Base-by-base conservation (phyloP, 2,888 invertebrate genomes). In the Ectobius pallidus region DNA sequence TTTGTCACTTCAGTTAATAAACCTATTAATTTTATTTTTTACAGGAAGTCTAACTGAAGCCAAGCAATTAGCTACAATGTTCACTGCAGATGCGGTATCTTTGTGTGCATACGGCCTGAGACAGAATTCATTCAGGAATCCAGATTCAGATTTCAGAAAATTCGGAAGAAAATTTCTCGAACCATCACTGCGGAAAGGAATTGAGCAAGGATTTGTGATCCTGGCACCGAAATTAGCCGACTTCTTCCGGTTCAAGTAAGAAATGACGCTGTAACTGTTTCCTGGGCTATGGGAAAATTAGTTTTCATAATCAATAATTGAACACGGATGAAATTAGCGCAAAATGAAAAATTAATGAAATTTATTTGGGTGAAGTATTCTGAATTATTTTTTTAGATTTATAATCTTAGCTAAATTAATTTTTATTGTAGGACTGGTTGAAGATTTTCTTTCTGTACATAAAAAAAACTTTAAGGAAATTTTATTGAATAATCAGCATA, bases 181-280 rank as follows among this genome's bases (percentile, higher is more conserved):
- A 16, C 72, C 72, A 4, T 42, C 69, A 4, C 34, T 68, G 20
- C 32, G 58, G 55, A 65, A 82, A 80, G 76, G 78, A 7, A 39
- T 65, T 11, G 39, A 44, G 42, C 11, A 42, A n/a, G 9, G 34
- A 18, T 55, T 42, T 20, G 22, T 70, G 18, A 27, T 70, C 11
- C 44, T 70, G 14, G 25, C 55, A 16, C 70, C 70, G n/a, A n/a
- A 20, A 14, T 6, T 70, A 2, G 70, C 70, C 22, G 27, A 25
- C 34, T 16, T 62, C 14, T 27, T 70, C 14, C 25, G 32, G 9
- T 11, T 70, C 11, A 16, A 22, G 70, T 70, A 55, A 70, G 34
- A 27, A 20, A 11, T 11, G 7, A n/a, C 3, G 14, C n/a, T 39
- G 16, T 27, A n/a, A 22, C 20, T 20, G 16, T 27, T 25, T 27